Conservation (phyloP, 2,797 vertebrate genomes). For the Mastacembelus armatus region DNA sequence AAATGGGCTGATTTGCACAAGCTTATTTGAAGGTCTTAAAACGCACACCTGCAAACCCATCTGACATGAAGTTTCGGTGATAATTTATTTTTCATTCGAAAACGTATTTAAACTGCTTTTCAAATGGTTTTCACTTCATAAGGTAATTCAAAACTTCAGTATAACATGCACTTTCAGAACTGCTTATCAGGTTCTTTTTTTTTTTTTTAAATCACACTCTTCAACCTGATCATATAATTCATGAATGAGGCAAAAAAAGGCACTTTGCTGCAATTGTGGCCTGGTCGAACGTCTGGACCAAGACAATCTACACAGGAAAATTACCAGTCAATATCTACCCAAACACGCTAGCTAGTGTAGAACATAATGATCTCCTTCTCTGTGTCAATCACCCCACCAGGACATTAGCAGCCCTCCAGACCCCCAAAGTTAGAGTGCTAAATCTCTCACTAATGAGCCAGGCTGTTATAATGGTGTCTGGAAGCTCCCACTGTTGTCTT, state of each 20-base stretch:
- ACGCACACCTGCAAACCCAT: neutral
- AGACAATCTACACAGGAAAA: conserved; percentile 20
- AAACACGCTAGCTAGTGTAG: conserved; percentile 29
- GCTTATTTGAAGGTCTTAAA: neutral
- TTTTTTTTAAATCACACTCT: neutral
- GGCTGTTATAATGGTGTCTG: conserved; percentile 60
- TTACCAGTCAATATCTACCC: conserved; percentile 20
- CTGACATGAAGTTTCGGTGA: neutral
- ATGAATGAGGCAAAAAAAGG: conserved; percentile 2
- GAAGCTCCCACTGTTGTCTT: conserved; percentile 61
- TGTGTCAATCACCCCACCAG: conserved; percentile 62
- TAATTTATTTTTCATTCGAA: neutral
- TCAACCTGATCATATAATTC: neutral
- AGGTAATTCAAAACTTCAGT: neutral
- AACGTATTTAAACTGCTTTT: neutral
- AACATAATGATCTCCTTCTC: conserved; percentile 59
- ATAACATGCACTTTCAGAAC: neutral
- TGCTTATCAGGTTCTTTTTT: neutral
- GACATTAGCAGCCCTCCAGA: conserved; percentile 65
- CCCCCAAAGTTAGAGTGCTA: conserved; percentile 67
- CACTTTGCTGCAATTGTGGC: neutral
- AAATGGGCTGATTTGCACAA: neutral
- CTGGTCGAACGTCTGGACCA: conserved; percentile 19
- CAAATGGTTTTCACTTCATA: neutral
- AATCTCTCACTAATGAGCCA: conserved; percentile 77